Conservation (phyloP, 2,797 vertebrate genomes). For the Alcedo quadribrachys region DNA sequence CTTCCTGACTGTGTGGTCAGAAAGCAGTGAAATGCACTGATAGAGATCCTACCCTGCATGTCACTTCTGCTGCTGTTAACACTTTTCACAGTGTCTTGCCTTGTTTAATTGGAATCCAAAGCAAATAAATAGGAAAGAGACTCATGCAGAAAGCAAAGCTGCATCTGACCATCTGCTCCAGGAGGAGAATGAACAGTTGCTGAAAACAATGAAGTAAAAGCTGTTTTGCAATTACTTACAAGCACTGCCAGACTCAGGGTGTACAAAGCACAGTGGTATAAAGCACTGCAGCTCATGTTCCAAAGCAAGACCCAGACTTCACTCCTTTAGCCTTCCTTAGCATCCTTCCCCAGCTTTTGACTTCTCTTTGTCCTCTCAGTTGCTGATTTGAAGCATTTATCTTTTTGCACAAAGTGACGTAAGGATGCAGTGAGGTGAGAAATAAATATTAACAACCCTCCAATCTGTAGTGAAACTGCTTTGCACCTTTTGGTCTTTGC, state of each 20-base stretch:
- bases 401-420: slow-evolving; percentile 17
- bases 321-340: neutral
- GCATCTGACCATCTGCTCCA: neutral
- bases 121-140: neutral
- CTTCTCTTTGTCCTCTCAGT: neutral
- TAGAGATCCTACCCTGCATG: neutral
- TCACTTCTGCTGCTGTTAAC: neutral
- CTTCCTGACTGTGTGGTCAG: neutral
- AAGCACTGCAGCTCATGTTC: neutral
- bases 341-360: neutral
- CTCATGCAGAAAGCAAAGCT: neutral
- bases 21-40: neutral
- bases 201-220: neutral
- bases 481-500: neutral
- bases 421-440: neutral
- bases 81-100: neutral
- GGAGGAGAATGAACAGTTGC: neutral
- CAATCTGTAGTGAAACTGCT: neutral
- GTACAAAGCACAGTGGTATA: neutral
- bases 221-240: slow-evolving; percentile 50
- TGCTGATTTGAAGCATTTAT: slow-evolving; percentile 36
- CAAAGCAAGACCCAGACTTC: neutral
- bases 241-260: slow-evolving; percentile 18
- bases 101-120: neutral
- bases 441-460: slow-evolving; percentile 56